Conservation (phyloP, 2,113 vertebrate genomes). For the Oreochromis spilurus region DNA sequence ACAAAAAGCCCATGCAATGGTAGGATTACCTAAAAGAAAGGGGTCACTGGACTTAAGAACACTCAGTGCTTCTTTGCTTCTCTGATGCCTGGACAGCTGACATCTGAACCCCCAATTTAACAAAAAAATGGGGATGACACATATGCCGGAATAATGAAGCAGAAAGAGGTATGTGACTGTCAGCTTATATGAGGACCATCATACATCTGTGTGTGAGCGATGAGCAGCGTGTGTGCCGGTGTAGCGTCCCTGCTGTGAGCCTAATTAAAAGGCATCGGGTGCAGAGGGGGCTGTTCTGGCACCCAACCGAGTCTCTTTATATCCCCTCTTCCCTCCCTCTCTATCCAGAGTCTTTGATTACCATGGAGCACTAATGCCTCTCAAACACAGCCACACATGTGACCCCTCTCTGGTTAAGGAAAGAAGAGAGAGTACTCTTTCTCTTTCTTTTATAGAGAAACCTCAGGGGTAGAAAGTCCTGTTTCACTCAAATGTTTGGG, state of each 20-base stretch:
- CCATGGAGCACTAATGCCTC: constrained; percentile 67
- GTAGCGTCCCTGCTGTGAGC: constrained; percentile 78
- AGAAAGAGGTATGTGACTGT: constrained; percentile 33
- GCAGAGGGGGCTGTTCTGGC: constrained; percentile 74
- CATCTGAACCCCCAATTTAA: not conserved
- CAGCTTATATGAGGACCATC: not conserved
- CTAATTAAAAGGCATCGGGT: constrained; percentile 86
- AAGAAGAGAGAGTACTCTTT: not conserved
- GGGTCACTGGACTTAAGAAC: not conserved
- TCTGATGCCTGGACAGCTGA: not conserved
- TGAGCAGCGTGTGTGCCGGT: constrained; percentile 36
- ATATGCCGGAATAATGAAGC: constrained; percentile 39
- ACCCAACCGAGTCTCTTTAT: constrained; percentile 72
- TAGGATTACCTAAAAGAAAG: not conserved
- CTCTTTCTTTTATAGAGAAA: not conserved
- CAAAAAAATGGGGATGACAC: constrained; percentile 4
- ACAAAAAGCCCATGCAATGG: not conserved
- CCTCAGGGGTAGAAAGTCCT: not conserved
- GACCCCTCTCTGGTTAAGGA: constrained; percentile 22
- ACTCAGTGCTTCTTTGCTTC: not conserved
- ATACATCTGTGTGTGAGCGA: constrained; percentile 53
- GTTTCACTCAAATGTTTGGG: not conserved
- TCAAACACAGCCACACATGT: constrained; percentile 57
- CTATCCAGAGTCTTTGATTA: constrained; percentile 80
- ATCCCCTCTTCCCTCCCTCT: constrained; percentile 45